Evolutionary conservation across 2,888 invertebrate genomes (phyloP), one percentile per base, ranked within the genome.

Genomic region (Saturnia japonica): DNA sequence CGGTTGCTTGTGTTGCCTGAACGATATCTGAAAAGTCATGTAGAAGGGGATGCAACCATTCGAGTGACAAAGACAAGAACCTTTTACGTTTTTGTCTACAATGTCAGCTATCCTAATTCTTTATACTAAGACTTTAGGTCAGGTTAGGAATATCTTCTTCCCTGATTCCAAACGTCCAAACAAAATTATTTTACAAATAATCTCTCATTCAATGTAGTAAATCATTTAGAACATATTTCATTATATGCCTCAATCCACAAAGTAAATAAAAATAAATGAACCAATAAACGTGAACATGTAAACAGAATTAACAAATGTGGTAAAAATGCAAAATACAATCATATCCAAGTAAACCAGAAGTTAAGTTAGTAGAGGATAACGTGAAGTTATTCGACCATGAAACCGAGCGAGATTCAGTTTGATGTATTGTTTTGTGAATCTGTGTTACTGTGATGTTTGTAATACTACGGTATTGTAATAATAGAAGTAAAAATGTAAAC

Each of bases 311-410:
- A 64, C 40, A 19, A 64, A n/a, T 11, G 19, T n/a, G 40, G 4
- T 40, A 40, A 40, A 19, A n/a, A 40, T 64, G 64, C 19, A 40
- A 64, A 40, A 64, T 64, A n/a, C 40, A 64, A 64, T 40, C 62
- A 12, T 34, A 8, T 57, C 28, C 28, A 40, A 7, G 40, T 40
- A 40, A 40, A 64, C 64, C 40, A 64, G 64, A 40, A 64, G 40
- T 34, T 40, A 19, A 64, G 40, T 64, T 19, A 64, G 40, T 40
- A 16, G 64, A 40, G 19, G 64, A 40, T 64, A 64, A 40, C 64
- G 34, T 64, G 40, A 19, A n/a, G 19, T 40, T 40, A n/a, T 19
- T 40, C 40, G 40, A 64, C 40, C 40, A n/a, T 64, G 40, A 64
- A 64, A 64, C 40, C 0, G 64, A 19, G 12, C 40, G 40, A 64